Evolutionary conservation across 2,888 invertebrate genomes (phyloP).

Genomic region (Drosophila setosimentum): DNA sequence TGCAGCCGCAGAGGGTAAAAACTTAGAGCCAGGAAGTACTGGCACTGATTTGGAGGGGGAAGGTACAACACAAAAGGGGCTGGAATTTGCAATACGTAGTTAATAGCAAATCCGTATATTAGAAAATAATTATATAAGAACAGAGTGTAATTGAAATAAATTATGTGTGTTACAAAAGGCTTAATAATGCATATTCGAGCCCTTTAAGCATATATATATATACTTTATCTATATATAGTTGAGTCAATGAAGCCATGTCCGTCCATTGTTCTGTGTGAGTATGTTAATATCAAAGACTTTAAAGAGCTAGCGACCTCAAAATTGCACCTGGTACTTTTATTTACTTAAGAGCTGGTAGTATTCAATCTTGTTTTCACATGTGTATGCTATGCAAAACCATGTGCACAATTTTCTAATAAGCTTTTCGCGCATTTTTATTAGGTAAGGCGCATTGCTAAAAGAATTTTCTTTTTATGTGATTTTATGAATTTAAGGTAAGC

Average conservation of each 20-base stretch:
- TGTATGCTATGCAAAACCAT: not conserved
- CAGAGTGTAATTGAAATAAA: too few species aligned
- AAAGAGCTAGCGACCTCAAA: too few species aligned
- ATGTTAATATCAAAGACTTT: not conserved
- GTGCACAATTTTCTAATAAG: not conserved
- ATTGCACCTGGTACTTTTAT: not conserved
- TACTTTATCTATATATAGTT: not conserved
- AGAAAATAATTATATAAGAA: not conserved
- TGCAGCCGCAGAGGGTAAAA: not conserved
- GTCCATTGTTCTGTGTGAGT: not conserved
- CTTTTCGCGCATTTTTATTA: not conserved
- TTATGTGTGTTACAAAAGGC: too few species aligned
- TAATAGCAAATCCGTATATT: not conserved
- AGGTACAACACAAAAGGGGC: not conserved
- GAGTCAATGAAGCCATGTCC: not conserved
- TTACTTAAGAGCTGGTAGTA: not conserved
- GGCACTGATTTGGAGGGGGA: not conserved
- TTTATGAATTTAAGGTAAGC: not conserved
- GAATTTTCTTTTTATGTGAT: not conserved
- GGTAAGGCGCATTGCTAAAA: not conserved
- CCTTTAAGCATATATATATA: too few species aligned
- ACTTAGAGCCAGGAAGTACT: conserved; percentile 52
- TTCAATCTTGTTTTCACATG: not conserved
- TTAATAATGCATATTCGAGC: too few species aligned
- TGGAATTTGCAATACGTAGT: not conserved